phyloP scores from a whole-genome alignment of 1,140 invertebrate species.

The Bombyx mandarina region DNA sequence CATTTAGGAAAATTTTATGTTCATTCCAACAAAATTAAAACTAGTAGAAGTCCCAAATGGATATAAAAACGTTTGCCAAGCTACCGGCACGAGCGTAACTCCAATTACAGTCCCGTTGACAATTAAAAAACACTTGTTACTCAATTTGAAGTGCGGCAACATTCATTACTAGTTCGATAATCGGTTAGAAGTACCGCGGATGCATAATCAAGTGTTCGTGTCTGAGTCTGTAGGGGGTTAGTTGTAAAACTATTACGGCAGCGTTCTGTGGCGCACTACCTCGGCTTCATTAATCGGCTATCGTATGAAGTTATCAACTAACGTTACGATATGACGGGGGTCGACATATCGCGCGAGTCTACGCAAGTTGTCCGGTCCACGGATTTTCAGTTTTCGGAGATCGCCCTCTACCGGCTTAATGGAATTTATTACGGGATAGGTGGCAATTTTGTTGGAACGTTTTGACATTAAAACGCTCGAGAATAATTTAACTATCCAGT shows the following conservation, averaged over 20 bases:
- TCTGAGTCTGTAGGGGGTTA: constrained; percentile 29
- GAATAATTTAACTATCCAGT: too few relatives aligned
- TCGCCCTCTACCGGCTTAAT: too few relatives aligned
- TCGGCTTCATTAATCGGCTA: constrained; percentile 66
- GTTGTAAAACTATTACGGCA: constrained; percentile 67
- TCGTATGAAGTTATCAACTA: constrained; percentile 60
- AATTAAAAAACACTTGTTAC: constrained; percentile 25
- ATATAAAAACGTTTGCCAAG: too few relatives aligned
- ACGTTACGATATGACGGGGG: constrained; percentile 52
- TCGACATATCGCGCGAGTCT: constrained; percentile 19
- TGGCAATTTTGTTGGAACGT: too few relatives aligned
- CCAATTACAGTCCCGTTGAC: too few relatives aligned
- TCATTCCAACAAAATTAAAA: too few relatives aligned
- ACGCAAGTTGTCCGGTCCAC: constrained; percentile 1
- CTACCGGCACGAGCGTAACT: too few relatives aligned
- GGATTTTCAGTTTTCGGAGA: constrained; percentile 1
- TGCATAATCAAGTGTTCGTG: constrained; percentile 64
- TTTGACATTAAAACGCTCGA: too few relatives aligned
- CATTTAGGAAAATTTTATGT: too few relatives aligned
- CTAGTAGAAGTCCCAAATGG: too few relatives aligned
- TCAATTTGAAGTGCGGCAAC: constrained; percentile 48
- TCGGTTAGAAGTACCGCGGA: constrained; percentile 59
- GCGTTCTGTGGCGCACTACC: constrained; percentile 49
- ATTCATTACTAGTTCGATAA: constrained; percentile 67
- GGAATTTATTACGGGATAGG: too few relatives aligned